Percentiles rank a stretch among this genome's conserved stretches.
Conservation (phyloP, 2,888 invertebrate genomes). For the Limnephilus marmoratus region DNA sequence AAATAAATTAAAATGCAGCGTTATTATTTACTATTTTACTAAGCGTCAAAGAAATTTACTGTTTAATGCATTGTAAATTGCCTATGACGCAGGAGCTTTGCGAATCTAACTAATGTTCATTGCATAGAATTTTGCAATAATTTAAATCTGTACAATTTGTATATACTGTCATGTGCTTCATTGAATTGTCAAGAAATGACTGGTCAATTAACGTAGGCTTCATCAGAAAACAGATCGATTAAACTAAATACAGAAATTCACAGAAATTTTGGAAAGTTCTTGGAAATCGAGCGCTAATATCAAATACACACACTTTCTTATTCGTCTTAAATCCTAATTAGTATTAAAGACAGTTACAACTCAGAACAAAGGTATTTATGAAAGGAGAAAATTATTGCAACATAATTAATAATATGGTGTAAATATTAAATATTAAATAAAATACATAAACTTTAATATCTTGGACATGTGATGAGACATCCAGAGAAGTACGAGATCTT, state of each 20-base stretch:
- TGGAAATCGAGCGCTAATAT: not conserved
- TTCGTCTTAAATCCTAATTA: not conserved
- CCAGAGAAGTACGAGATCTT: no score
- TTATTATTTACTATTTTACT: not conserved
- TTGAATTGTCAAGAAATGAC: not conserved
- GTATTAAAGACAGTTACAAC: not conserved
- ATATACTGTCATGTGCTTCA: not conserved
- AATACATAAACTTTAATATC: no score
- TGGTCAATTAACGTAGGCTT: not conserved
- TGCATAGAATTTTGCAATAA: not conserved
- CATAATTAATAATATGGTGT: no score
- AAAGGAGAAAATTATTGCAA: not conserved
- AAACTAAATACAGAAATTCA: not conserved
- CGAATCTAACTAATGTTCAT: not conserved
- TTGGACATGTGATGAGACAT: no score
- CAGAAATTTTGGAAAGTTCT: constrained; percentile 18
- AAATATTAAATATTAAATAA: no score
- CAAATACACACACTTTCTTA: not conserved
- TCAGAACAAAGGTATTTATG: not conserved
- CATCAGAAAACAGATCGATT: not conserved
- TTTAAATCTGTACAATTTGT: not conserved
- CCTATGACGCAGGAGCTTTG: not conserved
- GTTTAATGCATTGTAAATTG: not conserved
- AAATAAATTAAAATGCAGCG: no score
- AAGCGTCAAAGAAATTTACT: not conserved